Evolutionary conservation across 2,113 vertebrate genomes (phyloP).

Genomic region (Xiphorhynchus elegans): DNA sequence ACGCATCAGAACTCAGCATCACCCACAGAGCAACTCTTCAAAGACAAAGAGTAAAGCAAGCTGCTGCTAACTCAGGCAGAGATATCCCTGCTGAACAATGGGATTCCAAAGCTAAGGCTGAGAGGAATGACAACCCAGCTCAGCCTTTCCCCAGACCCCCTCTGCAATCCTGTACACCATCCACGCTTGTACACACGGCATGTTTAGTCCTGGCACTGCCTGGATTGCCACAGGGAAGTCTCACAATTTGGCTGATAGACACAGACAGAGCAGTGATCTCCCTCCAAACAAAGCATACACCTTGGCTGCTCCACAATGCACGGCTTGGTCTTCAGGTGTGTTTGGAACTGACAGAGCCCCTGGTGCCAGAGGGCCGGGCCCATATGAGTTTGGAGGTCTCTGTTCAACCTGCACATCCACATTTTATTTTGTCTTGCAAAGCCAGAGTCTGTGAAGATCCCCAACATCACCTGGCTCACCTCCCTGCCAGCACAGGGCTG

Average conservation of each 20-base stretch:
- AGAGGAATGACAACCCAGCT: neutral
- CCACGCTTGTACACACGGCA: neutral
- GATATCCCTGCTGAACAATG: neutral
- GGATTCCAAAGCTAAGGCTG: neutral
- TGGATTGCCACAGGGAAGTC: neutral
- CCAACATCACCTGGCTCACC: neutral
- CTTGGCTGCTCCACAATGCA: rapidly evolving
- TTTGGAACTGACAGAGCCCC: neutral
- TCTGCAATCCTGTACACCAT: neutral
- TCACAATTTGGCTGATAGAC: neutral
- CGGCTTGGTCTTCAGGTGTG: neutral
- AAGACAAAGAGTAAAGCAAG: neutral
- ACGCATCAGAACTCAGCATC: neutral
- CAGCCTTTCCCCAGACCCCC: neutral
- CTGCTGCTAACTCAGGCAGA: neutral
- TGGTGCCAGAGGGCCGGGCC: neutral
- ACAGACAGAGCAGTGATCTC: neutral
- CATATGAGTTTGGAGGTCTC: neutral
- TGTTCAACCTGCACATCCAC: neutral
- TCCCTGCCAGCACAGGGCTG: neutral
- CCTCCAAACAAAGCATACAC: neutral
- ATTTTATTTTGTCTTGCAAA: neutral
- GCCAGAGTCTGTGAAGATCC: neutral
- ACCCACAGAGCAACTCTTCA: neutral
- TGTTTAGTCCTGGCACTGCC: neutral